These are phyloP conservation scores for Bedellia somnulentella DNA, from an alignment of 2,888 invertebrate species.

Conservation along the genomic window DNA sequence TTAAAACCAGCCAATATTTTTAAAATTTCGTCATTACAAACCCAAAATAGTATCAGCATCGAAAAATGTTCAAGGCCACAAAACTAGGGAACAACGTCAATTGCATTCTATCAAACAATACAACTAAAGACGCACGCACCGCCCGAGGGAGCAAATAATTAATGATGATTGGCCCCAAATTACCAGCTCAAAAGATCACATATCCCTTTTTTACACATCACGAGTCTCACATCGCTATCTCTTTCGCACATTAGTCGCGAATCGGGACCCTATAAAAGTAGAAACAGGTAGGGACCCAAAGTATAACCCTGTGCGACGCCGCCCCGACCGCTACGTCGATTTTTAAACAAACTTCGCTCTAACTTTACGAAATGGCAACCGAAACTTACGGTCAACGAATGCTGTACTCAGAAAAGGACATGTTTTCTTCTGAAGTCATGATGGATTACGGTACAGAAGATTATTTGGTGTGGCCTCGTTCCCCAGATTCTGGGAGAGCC, in stretches of 20 bases:
- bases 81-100: too few species aligned
- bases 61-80: too few species aligned
- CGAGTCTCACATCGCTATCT: constrained; percentile 17
- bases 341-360: constrained; percentile 1
- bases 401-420: constrained; percentile 43
- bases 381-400: constrained; percentile 56
- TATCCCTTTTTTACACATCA: constrained; percentile 24
- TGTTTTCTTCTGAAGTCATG: constrained; percentile 45
- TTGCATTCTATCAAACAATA: constrained; percentile 11
- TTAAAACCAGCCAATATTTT: too few species aligned
- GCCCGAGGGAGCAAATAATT: constrained; percentile 35
- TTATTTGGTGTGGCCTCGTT: constrained; percentile 46
- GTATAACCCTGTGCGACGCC: constrained; percentile 43
- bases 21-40: too few species aligned
- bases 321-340: constrained; percentile 22
- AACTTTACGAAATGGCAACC: constrained; percentile 44
- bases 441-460: constrained; percentile 46
- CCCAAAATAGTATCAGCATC: too few species aligned
- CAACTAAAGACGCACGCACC: constrained; percentile 4
- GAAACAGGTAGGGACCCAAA: constrained; percentile 36
- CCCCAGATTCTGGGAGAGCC: constrained; percentile 53
- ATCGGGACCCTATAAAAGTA: constrained; percentile 46
- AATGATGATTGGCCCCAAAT: constrained; percentile 60
- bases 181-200: constrained; percentile 36
- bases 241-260: constrained; percentile 21